A percentile compares a stretch with the other conserved stretches of the same genome.
phyloP scores from a whole-genome alignment of 2,797 vertebrate genomes.

The Platyrinchus mystaceus region DNA sequence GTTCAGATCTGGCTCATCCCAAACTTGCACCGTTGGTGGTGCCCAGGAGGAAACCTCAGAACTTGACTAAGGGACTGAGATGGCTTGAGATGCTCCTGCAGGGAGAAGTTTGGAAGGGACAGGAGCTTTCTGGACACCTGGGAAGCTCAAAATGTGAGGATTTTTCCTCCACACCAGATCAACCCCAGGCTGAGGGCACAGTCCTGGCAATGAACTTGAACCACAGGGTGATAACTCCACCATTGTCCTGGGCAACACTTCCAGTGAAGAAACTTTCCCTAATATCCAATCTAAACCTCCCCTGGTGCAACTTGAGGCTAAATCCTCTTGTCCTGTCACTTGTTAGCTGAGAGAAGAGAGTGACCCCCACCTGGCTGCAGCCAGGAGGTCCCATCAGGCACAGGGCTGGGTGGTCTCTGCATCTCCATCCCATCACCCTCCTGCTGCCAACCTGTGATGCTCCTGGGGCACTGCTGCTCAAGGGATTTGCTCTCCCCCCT shows the following conservation, averaged over 20 bases:
- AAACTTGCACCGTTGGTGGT: background rate
- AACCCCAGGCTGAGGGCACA: background rate
- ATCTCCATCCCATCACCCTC: background rate
- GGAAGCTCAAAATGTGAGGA: background rate
- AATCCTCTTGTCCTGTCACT: background rate
- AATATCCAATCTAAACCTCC: background rate
- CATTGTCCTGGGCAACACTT: background rate
- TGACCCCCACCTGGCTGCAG: background rate
- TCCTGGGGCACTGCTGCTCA: background rate
- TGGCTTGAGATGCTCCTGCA: background rate
- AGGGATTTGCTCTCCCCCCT: background rate
- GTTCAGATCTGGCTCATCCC: background rate
- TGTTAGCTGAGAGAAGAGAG: background rate
- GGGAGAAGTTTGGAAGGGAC: background rate
- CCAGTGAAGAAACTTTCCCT: background rate
- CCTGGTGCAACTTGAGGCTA: background rate
- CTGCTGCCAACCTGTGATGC: background rate
- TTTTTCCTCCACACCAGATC: background rate
- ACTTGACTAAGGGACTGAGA: background rate
- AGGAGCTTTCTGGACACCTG: background rate
- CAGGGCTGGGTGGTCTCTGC: background rate
- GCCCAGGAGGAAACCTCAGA: background rate
- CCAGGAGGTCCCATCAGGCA: background rate
- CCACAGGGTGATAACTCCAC: background rate
- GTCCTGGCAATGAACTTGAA: background rate